These are phyloP conservation scores for Drosophila melanosoma DNA, from an alignment of 2,888 invertebrate species.

Conservation along the genomic window DNA sequence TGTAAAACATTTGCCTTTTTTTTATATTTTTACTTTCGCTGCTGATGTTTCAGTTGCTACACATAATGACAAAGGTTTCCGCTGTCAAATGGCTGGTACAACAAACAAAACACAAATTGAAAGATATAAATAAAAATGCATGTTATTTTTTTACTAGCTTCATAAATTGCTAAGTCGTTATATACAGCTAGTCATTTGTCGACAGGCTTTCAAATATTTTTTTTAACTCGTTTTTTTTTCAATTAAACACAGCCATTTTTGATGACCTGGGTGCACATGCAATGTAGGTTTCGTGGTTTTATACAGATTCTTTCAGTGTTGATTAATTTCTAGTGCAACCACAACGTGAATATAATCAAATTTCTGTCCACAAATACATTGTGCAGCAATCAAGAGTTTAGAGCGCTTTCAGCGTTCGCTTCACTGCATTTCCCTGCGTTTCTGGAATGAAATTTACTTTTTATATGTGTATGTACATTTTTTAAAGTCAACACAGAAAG, in stretches of 20 bases:
- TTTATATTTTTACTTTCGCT: constrained; percentile 24
- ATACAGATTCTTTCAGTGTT: background rate
- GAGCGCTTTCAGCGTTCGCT: too few species aligned
- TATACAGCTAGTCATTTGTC: constrained; percentile 23
- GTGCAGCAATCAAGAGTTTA: constrained; percentile 38
- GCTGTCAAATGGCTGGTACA: constrained; percentile 52
- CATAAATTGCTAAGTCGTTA: constrained; percentile 11
- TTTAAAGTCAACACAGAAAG: constrained; percentile 66
- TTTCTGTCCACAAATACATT: constrained; percentile 35
- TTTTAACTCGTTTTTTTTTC: background rate
- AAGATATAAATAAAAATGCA: constrained; percentile 64
- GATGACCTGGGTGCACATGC: background rate
- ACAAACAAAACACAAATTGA: constrained; percentile 49
- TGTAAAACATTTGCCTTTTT: constrained; percentile 59
- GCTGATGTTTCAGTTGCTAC: constrained; percentile 60
- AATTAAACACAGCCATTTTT: background rate
- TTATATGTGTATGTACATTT: constrained; percentile 40
- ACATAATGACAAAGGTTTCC: constrained; percentile 73
- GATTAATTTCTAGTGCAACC: background rate
- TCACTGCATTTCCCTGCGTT: background rate
- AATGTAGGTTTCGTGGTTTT: background rate
- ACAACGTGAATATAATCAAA: constrained; percentile 18
- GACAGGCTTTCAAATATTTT: background rate
- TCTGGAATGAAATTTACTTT: constrained; percentile 30
- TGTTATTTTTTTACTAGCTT: constrained; percentile 23